Conservation (phyloP, 2,113 vertebrate genomes). For the Ascaphus truei region DNA sequence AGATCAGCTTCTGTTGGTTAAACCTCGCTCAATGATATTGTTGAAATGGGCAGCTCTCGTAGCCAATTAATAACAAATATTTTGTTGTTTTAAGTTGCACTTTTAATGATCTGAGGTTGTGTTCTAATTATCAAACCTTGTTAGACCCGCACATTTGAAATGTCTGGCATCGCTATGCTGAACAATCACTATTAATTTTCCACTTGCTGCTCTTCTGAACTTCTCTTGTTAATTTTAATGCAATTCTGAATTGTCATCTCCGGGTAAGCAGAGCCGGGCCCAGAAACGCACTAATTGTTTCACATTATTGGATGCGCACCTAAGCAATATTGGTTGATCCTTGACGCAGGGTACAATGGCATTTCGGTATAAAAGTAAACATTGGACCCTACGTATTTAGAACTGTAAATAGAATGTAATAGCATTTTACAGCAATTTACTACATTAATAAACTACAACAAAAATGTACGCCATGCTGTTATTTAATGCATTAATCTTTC, state of each 20-base stretch:
- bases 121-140: background rate
- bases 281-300: background rate
- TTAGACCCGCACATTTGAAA: slow-evolving; percentile 13
- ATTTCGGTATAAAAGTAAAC: no score
- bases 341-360: slow-evolving; percentile 4
- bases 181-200: slow-evolving; percentile 31
- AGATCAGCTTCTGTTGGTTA: slow-evolving; percentile 52
- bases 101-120: background rate
- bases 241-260: background rate
- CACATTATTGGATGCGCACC: background rate
- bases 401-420: no score
- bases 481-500: no score
- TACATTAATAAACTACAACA: no score
- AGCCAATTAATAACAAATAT: slow-evolving; percentile 48
- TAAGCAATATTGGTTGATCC: background rate
- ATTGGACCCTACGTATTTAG: no score
- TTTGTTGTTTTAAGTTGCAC: slow-evolving; percentile 42
- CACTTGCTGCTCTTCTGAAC: slow-evolving; percentile 15
- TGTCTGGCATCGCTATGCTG: slow-evolving; percentile 34
- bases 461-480: no score
- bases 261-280: background rate
- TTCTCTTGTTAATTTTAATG: slow-evolving; percentile 16
- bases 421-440: no score
- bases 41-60: slow-evolving; percentile 41
- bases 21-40: slow-evolving; percentile 51